Evolutionary conservation across 2,888 invertebrate species (phyloP).

Genomic region (Ochropleura leucogaster): DNA sequence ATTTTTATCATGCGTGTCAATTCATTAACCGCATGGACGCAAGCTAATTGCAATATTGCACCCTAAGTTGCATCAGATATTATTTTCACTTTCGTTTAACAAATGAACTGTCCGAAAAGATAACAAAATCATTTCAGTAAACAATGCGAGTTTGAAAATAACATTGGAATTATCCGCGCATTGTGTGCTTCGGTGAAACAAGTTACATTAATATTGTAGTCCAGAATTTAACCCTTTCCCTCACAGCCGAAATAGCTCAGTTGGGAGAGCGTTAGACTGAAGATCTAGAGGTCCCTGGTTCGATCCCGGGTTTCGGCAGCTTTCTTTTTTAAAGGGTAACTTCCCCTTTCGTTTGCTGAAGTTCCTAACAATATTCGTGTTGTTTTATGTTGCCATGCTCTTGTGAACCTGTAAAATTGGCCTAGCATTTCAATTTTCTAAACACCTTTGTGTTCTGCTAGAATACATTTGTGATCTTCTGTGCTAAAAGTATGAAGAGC

Average conservation of each 20-base stretch:
- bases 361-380: neutral
- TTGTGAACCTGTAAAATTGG: neutral
- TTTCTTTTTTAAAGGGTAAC: neutral
- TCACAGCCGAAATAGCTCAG: constrained; percentile 84
- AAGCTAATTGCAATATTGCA: constrained; percentile 2
- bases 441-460: neutral
- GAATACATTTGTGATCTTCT: neutral
- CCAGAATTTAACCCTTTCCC: fast-evolving
- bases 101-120: neutral
- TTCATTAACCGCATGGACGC: neutral
- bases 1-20: too few species aligned
- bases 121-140: neutral
- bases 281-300: constrained; percentile 81
- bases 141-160: neutral
- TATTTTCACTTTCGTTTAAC: neutral
- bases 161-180: neutral
- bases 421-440: too few species aligned
- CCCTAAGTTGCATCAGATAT: constrained; percentile 10
- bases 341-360: neutral
- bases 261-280: constrained; percentile 83
- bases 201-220: neutral
- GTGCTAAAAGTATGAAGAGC: neutral
- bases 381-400: too few species aligned
- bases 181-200: neutral
- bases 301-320: constrained; percentile 79